Evolutionary conservation across 2,888 invertebrate species (phyloP).

Genomic region (Drosophila rellima): DNA sequence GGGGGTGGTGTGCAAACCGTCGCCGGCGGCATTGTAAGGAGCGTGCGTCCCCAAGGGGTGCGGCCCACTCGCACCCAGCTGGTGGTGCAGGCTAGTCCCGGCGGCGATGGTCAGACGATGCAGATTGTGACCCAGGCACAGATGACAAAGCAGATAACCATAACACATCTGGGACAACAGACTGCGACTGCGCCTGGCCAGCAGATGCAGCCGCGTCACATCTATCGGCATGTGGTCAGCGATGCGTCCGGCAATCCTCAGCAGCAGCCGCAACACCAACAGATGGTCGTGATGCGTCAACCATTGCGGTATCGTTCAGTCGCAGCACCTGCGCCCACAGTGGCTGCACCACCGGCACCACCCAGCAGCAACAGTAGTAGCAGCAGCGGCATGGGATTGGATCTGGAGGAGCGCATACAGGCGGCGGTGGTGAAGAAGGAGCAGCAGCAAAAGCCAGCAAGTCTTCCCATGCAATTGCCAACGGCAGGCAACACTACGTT

Average conservation of each 20-base stretch:
- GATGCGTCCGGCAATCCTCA: slow-evolving; percentile 46
- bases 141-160: slow-evolving; percentile 70
- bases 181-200: slow-evolving; percentile 46
- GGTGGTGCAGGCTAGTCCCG: slow-evolving; percentile 52
- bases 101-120: slow-evolving; percentile 67
- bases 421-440: slow-evolving; percentile 84
- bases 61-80: slow-evolving; percentile 60
- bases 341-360: not conserved
- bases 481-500: slow-evolving; percentile 72
- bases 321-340: slow-evolving; percentile 28
- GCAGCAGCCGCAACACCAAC: slow-evolving; percentile 66
- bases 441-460: slow-evolving; percentile 60
- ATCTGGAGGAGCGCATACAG: slow-evolving; percentile 85
- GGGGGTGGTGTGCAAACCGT: slow-evolving; percentile 43
- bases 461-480: slow-evolving; percentile 36
- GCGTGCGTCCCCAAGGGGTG: slow-evolving; percentile 58
- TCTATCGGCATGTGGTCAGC: slow-evolving; percentile 67
- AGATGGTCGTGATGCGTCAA: slow-evolving; percentile 65
- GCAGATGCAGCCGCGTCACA: slow-evolving; percentile 61
- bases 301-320: slow-evolving; percentile 59
- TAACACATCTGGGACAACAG: slow-evolving; percentile 67
- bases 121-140: slow-evolving; percentile 60
- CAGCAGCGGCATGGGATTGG: slow-evolving; percentile 65
- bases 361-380: slow-evolving; percentile 16
- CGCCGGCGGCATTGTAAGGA: slow-evolving; percentile 49